Percentiles rank a stretch among this genome's conserved stretches.
phyloP scores from a whole-genome alignment of 2,113 vertebrate species.

The Dasypus novemcinctus region DNA sequence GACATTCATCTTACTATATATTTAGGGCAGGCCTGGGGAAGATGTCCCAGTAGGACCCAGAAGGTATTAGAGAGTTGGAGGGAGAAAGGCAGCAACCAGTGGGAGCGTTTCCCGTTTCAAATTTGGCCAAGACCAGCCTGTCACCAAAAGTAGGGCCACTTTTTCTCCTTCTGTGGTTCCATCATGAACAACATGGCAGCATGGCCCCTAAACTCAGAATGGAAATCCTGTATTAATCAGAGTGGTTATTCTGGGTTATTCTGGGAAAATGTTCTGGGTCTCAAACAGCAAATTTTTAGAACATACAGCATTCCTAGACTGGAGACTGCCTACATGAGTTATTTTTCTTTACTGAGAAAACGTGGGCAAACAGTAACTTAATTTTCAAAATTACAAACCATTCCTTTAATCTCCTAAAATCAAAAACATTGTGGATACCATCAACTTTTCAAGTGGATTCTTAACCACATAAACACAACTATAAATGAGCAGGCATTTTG shows the following conservation, averaged over 20 bases:
- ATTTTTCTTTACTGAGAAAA: background rate
- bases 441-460: background rate
- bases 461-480: background rate
- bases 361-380: background rate
- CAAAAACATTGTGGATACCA: background rate
- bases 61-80: background rate
- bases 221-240: background rate
- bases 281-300: slow-evolving; percentile 19
- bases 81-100: background rate
- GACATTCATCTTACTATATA: background rate
- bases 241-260: too few species aligned
- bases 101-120: background rate
- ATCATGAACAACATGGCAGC: background rate
- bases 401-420: background rate
- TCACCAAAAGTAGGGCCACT: background rate
- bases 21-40: background rate
- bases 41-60: background rate
- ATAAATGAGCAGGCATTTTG: background rate
- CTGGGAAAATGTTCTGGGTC: background rate
- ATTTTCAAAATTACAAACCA: background rate
- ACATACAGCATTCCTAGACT: background rate
- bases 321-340: background rate
- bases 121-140: background rate
- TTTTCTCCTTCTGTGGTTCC: background rate
- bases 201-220: background rate